Evolutionary conservation across 35 echinoderm and acorn worm genomes (phyloP).

Genomic region (Apostichopus parvimensis): DNA sequence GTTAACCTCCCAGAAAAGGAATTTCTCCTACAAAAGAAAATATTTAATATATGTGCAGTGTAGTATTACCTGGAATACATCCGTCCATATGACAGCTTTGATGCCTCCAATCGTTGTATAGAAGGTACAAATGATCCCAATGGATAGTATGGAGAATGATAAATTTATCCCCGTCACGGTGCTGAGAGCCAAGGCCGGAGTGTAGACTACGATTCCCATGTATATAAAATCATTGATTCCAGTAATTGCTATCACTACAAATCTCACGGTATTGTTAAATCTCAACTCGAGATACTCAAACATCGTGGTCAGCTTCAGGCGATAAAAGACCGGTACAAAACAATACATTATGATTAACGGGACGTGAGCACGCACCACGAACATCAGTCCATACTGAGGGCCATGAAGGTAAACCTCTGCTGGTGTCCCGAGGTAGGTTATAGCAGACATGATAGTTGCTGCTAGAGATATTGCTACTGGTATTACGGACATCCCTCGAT

Average conservation of each 20-base stretch:
- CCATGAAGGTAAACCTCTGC: constrained; percentile 51
- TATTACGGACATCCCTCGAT: constrained; percentile 40
- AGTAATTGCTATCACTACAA: not conserved
- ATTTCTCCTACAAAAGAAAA: too few relatives aligned
- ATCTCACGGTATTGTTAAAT: constrained; percentile 25
- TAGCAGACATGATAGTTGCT: constrained; percentile 53
- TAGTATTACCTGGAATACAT: constrained; percentile 39
- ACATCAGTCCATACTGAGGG: not conserved
- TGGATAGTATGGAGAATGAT: constrained; percentile 5
- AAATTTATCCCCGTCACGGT: constrained; percentile 24
- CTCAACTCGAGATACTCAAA: constrained; percentile 37
- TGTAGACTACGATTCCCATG: constrained; percentile 39
- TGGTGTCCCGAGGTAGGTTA: constrained; percentile 53
- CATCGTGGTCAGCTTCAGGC: constrained; percentile 13
- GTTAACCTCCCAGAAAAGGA: too few relatives aligned
- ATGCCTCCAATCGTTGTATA: constrained; percentile 30
- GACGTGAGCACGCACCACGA: not conserved
- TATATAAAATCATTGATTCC: constrained; percentile 18
- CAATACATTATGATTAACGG: not conserved
- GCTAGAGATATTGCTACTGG: constrained; percentile 30
- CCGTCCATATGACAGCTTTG: constrained; percentile 37
- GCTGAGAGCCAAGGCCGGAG: constrained; percentile 20
- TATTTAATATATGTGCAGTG: too few relatives aligned
- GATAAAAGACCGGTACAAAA: constrained; percentile 39
- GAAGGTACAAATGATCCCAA: constrained; percentile 37